Evolutionary conservation across 2,113 vertebrate species (phyloP).

Genomic region (Xiphorhynchus elegans): DNA sequence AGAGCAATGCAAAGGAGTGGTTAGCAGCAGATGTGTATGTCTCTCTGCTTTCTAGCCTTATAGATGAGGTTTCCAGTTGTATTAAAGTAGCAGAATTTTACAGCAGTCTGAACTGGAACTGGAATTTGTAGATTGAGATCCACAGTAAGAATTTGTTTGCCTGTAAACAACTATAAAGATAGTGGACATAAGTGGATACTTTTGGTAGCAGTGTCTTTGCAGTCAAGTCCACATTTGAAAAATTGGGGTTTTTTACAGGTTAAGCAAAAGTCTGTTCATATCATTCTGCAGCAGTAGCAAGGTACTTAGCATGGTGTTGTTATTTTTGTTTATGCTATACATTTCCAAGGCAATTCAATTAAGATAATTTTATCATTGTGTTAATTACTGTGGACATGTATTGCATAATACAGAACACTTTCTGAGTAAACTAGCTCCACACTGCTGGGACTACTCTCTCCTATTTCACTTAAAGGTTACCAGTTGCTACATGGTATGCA

Average conservation of each 20-base stretch:
- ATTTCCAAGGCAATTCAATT: neutral
- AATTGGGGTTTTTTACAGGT: neutral
- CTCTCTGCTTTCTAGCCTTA: neutral
- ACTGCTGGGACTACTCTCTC: neutral
- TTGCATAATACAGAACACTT: neutral
- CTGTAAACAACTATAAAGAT: neutral
- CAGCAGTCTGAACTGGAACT: neutral
- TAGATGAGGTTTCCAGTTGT: neutral
- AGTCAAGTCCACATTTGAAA: neutral
- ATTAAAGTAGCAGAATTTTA: neutral
- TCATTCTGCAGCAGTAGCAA: neutral
- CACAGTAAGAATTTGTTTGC: neutral
- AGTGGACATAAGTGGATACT: neutral
- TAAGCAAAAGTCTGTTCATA: neutral
- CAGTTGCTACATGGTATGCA: neutral
- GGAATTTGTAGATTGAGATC: neutral
- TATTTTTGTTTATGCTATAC: neutral
- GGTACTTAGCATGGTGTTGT: neutral
- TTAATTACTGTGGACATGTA: neutral
- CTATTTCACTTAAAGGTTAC: neutral
- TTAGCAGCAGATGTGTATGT: neutral
- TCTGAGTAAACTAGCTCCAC: neutral
- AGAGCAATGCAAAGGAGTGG: neutral
- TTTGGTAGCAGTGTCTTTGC: neutral
- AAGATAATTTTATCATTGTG: neutral